Percentiles rank a stretch among this genome's conserved stretches.
phyloP scores from a whole-genome alignment of 1,140 invertebrate genomes.

The Trichogramma pretiosum region DNA sequence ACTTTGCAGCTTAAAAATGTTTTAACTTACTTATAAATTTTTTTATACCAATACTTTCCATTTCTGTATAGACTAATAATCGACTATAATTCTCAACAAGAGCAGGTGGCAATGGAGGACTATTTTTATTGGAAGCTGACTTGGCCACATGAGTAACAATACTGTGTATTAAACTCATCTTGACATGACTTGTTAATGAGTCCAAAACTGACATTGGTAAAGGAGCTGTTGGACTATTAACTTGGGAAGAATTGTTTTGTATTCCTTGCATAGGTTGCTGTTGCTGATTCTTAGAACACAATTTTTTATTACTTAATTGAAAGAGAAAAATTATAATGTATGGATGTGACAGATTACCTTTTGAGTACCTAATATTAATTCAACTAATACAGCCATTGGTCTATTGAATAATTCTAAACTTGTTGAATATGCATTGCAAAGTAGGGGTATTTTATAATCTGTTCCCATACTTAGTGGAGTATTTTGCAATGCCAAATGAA shows the following conservation, averaged over 20 bases:
- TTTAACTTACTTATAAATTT: slow-evolving; percentile 81
- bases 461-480: slow-evolving; percentile 61
- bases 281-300: slow-evolving; percentile 36
- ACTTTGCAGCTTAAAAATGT: slow-evolving; percentile 5
- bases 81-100: slow-evolving; percentile 91
- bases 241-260: slow-evolving; percentile 44
- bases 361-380: slow-evolving; percentile 74
- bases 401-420: slow-evolving; percentile 75
- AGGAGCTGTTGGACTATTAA: slow-evolving; percentile 65
- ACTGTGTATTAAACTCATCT: slow-evolving; percentile 95
- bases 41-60: slow-evolving; percentile 93
- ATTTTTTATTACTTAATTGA: background rate
- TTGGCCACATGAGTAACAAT: slow-evolving; percentile 86
- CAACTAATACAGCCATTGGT: slow-evolving; percentile 81
- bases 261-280: slow-evolving; percentile 38
- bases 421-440: slow-evolving; percentile 92
- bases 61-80: slow-evolving; percentile 90
- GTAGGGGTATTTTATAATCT: slow-evolving; percentile 81
- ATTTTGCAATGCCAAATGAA: slow-evolving; percentile 69
- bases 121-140: slow-evolving; percentile 75
- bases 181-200: slow-evolving; percentile 91
- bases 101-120: slow-evolving; percentile 76
- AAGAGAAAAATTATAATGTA: slow-evolving; percentile 1
- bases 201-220: slow-evolving; percentile 87
- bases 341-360: too few relatives aligned